Base-by-base conservation (phyloP, 2,888 invertebrate species). In the Himalopsyche anomala region DNA sequence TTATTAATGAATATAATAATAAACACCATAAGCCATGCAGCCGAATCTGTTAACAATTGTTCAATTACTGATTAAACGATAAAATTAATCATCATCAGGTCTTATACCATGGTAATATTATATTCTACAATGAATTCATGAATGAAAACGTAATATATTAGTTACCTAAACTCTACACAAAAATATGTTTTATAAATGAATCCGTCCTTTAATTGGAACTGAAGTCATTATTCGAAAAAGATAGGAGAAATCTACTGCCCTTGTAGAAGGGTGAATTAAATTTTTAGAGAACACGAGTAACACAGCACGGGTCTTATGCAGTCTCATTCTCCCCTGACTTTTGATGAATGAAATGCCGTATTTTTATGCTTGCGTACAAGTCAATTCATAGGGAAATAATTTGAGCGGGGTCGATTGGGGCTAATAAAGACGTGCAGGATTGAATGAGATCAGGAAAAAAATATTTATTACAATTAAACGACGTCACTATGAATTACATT, bases 371-470 rank as follows among this genome's bases (percentile, higher is more conserved):
- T 51, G 85, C 85, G 74, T 83, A 87, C 83, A 84, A 84, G 84
- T 85, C 88, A 82, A 85, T 81, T 81, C 83, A 85, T 84, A 51
- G 84, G 85, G 85, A 88, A 88, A 82, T 87, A 85, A 86, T 87
- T 84, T 51, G 83, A 54, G 85, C 38, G 85, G 86, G 87, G 86
- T 87, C 84, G 87, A 83, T 84, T 81, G 83, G 85, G 84, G 87
- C 81, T 87, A 87, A 87, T 87, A 55, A 87, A 83, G 83, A 81
- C 62, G 54, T 17, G 11, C 85, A 85, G 87, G 82, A 80, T 36
- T 85, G 87, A 56, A 62, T 62, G 28, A n/a, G 62, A 19, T 9
- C 62, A 0, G 4, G 19, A 19, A 62, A 9, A 19, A 19, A 9
- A 62, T 11, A 8, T 19, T 19, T n/a, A 15, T 5, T 51, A 51